Evolutionary conservation across 2,797 vertebrate species (phyloP).

Genomic region (Pelobates cultripes): DNA sequence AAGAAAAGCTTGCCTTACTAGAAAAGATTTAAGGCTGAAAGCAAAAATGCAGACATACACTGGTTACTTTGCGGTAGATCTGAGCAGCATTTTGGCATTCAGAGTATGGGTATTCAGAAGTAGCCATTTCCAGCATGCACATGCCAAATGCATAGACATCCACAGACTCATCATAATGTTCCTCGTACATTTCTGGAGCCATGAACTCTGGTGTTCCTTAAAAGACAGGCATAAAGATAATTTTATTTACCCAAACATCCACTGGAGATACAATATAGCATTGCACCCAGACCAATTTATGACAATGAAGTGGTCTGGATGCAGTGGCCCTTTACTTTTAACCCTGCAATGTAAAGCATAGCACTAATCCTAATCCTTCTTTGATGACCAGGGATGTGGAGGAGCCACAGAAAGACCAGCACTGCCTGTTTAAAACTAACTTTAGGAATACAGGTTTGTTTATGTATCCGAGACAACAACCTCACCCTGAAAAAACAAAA

Average conservation of each 20-base stretch:
- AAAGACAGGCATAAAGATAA: conserved; percentile 19
- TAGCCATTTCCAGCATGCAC: conserved; percentile 98
- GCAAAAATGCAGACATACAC: conserved; percentile 74
- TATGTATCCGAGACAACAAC: too few species aligned
- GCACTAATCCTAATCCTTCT: too few species aligned
- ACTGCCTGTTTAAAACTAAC: too few species aligned
- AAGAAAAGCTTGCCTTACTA: background rate
- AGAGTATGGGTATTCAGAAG: conserved; percentile 94
- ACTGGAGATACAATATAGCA: too few species aligned
- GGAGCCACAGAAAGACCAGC: too few species aligned
- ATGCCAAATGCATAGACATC: conserved; percentile 97
- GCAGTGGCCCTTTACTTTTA: too few species aligned
- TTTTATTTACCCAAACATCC: background rate
- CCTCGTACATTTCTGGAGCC: conserved; percentile 93
- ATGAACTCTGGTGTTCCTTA: conserved; percentile 79
- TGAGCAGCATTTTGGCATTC: conserved; percentile 96
- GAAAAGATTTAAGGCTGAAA: background rate
- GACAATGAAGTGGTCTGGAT: too few species aligned
- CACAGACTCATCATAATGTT: conserved; percentile 96
- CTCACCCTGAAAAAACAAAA: too few species aligned
- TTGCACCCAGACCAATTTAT: too few species aligned
- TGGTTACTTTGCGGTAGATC: conserved; percentile 97
- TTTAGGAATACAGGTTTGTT: too few species aligned
- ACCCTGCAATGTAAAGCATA: too few species aligned
- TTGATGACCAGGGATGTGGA: too few species aligned